A percentile compares a stretch with the other conserved stretches of the same genome.
phyloP scores from a whole-genome alignment of 2,888 invertebrate species.

The Heteromyza rotundicornis region DNA sequence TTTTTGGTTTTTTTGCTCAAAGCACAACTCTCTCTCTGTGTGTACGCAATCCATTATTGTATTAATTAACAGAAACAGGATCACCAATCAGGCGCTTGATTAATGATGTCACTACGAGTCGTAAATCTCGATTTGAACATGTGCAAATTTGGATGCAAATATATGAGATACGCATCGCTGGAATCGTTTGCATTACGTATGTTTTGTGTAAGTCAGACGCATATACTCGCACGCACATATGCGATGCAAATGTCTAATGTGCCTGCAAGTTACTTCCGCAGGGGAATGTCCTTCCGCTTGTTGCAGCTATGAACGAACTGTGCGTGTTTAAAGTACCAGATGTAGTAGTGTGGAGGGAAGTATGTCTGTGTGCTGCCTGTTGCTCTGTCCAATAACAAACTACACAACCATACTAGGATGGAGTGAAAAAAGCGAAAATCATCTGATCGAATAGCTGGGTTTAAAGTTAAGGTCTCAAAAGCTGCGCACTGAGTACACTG shows the following conservation, averaged over 20 bases:
- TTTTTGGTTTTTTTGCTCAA: slow-evolving; percentile 36
- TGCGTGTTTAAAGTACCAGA: not conserved
- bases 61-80: slow-evolving; percentile 64
- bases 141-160: slow-evolving; percentile 56
- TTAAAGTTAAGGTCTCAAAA: no score
- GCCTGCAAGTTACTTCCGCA: not conserved
- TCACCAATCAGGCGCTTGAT: slow-evolving; percentile 64
- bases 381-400: no score
- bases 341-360: not conserved
- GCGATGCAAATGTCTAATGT: not conserved
- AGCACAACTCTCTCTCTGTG: not conserved
- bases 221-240: slow-evolving; percentile 8
- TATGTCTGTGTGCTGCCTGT: not conserved
- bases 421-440: no score
- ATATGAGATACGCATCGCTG: slow-evolving; percentile 40
- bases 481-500: no score
- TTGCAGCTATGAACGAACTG: not conserved
- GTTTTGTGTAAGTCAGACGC: slow-evolving; percentile 19
- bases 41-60: slow-evolving; percentile 61
- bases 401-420: no score
- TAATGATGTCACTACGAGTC: slow-evolving; percentile 63
- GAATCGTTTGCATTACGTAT: slow-evolving; percentile 12
- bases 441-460: no score
- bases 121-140: slow-evolving; percentile 63
- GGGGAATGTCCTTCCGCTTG: slow-evolving; percentile 3